These are phyloP conservation scores for Babyrousa celebensis DNA, from an alignment of 2,797 vertebrate species.

Conservation along the genomic window DNA sequence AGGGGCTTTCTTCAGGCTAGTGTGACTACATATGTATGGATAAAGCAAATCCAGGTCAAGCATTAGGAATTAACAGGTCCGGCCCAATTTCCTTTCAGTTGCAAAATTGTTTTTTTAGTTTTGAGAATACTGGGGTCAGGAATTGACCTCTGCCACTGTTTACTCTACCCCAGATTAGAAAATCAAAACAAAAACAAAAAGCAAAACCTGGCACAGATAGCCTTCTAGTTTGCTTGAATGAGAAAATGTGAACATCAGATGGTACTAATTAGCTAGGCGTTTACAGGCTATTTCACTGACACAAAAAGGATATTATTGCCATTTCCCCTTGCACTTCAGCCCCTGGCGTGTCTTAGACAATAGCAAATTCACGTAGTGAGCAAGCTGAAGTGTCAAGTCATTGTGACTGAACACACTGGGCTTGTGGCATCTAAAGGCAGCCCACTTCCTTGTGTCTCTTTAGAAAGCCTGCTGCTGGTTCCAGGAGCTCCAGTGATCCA, in stretches of 20 bases:
- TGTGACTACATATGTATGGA: not conserved
- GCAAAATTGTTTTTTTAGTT: not conserved
- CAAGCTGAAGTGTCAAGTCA: not conserved
- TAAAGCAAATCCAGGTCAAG: not conserved
- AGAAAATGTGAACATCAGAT: conserved; percentile 77
- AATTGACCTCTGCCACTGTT: not conserved
- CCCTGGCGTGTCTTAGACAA: conserved; percentile 56
- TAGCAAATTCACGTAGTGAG: conserved; percentile 15
- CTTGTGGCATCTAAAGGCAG: not conserved
- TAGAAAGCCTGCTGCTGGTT: not conserved
- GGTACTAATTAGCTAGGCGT: conserved; percentile 80
- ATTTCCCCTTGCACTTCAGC: not conserved
- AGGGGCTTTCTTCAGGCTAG: not conserved
- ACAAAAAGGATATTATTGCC: conserved; percentile 79
- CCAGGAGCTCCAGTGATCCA: not conserved
- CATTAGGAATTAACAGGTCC: not conserved
- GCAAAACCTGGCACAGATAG: conserved; percentile 66
- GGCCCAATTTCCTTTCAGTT: not conserved
- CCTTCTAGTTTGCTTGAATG: conserved; percentile 70
- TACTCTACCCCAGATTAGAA: conserved; percentile 39
- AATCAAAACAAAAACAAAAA: not conserved
- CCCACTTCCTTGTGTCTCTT: not conserved
- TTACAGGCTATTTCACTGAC: conserved; percentile 84
- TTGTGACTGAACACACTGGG: conserved; percentile 69
- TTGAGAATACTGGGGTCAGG: not conserved